Percentiles rank a stretch among this genome's conserved stretches.
Evolutionary conservation across 2,888 invertebrate species (phyloP).

Genomic region (Apotomis capreana): DNA sequence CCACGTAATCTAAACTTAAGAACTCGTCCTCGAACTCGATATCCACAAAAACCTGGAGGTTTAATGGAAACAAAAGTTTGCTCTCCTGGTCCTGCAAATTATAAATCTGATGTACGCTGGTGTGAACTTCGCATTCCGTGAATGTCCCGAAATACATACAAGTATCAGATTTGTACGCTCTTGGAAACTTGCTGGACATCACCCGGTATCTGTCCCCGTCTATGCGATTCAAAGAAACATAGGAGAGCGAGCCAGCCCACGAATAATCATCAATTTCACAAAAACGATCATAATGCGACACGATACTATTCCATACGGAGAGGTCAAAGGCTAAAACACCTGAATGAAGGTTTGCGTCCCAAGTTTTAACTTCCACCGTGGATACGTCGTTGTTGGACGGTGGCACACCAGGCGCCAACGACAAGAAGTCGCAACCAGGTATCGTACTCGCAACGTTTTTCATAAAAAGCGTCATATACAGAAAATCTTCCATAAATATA

Average conservation of each 20-base stretch:
- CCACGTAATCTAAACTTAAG: conserved; percentile 54
- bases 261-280: conserved; percentile 63
- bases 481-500: conserved; percentile 61
- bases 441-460: conserved; percentile 53
- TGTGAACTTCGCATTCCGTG: conserved; percentile 48
- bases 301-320: conserved; percentile 60
- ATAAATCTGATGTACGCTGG: conserved; percentile 48
- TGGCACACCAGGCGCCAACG: conserved; percentile 50
- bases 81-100: conserved; percentile 47
- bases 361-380: conserved; percentile 53
- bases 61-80: conserved; percentile 52
- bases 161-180: conserved; percentile 54
- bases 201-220: conserved; percentile 59
- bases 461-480: conserved; percentile 61
- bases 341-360: conserved; percentile 57
- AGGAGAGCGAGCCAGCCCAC: conserved; percentile 61
- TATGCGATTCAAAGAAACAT: conserved; percentile 57
- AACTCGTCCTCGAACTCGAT: conserved; percentile 57
- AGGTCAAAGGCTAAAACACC: conserved; percentile 60
- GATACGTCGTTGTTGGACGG: conserved; percentile 44
- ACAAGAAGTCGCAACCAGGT: conserved; percentile 58
- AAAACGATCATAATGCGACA: conserved; percentile 62
- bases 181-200: conserved; percentile 55
- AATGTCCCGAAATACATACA: conserved; percentile 44
- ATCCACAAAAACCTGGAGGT: conserved; percentile 56